Conservation (phyloP, 2,113 vertebrate genomes). For the Prionailurus bengalensis region DNA sequence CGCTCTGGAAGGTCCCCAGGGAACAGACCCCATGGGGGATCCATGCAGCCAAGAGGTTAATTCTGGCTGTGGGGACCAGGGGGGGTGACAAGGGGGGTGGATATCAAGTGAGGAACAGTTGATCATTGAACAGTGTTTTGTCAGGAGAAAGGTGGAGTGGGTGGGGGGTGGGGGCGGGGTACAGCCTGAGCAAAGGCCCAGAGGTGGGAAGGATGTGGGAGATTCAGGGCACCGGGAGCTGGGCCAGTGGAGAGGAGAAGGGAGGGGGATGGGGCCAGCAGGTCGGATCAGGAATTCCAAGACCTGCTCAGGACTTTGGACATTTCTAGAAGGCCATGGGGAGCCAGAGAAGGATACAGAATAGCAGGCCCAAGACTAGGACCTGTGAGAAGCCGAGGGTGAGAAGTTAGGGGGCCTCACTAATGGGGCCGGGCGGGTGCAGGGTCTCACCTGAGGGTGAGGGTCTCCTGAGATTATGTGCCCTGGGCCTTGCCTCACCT, state of each 20-base stretch:
- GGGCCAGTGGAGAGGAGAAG: background rate
- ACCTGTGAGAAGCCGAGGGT: background rate
- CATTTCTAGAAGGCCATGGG: background rate
- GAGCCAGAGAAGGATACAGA: background rate
- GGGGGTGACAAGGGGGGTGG: background rate
- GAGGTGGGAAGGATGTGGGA: background rate
- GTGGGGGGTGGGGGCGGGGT: rapidly evolving
- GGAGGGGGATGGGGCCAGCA: background rate
- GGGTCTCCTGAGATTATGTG: background rate
- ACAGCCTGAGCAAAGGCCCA: background rate
- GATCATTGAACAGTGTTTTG: background rate
- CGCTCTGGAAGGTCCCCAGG: background rate
- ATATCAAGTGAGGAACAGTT: background rate
- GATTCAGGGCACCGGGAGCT: too few relatives aligned
- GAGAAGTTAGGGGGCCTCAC: background rate
- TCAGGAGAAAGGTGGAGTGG: background rate
- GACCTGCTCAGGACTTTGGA: background rate
- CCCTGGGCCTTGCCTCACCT: background rate
- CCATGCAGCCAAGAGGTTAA: background rate
- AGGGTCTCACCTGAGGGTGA: background rate
- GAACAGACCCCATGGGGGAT: background rate
- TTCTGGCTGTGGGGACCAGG: background rate
- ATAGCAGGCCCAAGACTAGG: background rate
- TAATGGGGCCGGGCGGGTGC: background rate
- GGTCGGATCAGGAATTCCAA: background rate